A percentile compares a stretch with the other conserved stretches of the same genome.
phyloP scores from a whole-genome alignment of 2,888 invertebrate species.

The Cantharis lateralis region DNA sequence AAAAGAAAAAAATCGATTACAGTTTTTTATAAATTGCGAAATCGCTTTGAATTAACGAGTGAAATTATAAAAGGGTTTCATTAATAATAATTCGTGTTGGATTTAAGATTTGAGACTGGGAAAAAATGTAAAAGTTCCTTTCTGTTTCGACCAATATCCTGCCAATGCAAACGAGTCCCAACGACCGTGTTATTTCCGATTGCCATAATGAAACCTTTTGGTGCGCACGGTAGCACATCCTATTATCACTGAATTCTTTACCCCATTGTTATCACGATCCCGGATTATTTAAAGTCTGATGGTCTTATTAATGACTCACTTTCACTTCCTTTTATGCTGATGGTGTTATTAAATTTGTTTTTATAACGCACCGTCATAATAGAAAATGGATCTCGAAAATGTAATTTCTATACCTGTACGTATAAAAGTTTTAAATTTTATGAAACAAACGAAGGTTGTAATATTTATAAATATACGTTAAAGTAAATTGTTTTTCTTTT shows the following conservation, averaged over 20 bases:
- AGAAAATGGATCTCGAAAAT: slow-evolving; percentile 31
- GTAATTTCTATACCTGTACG: slow-evolving; percentile 16
- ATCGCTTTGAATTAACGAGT: background rate
- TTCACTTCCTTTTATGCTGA: slow-evolving; percentile 39
- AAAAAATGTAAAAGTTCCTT: slow-evolving; percentile 1
- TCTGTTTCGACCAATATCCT: slow-evolving; percentile 12
- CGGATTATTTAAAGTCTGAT: slow-evolving; percentile 46
- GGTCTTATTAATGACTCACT: slow-evolving; percentile 46
- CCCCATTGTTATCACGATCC: slow-evolving; percentile 45
- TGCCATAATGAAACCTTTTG: slow-evolving; percentile 42
- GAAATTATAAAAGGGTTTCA: background rate
- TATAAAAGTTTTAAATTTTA: slow-evolving; percentile 11
- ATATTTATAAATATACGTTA: slow-evolving; percentile 13
- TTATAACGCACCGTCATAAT: slow-evolving; percentile 38
- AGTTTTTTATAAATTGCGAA: background rate
- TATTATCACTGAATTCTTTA: slow-evolving; percentile 46
- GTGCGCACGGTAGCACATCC: slow-evolving; percentile 40
- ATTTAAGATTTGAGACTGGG: background rate
- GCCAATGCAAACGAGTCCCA: slow-evolving; percentile 31
- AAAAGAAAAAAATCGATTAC: background rate
- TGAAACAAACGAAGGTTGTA: background rate
- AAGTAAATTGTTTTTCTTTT: slow-evolving; percentile 9
- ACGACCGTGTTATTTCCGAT: slow-evolving; percentile 41
- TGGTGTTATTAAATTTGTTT: slow-evolving; percentile 46
- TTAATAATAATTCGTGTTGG: background rate